Conservation (phyloP, 2,113 vertebrate species). For the Hirundichthys speculiger region DNA sequence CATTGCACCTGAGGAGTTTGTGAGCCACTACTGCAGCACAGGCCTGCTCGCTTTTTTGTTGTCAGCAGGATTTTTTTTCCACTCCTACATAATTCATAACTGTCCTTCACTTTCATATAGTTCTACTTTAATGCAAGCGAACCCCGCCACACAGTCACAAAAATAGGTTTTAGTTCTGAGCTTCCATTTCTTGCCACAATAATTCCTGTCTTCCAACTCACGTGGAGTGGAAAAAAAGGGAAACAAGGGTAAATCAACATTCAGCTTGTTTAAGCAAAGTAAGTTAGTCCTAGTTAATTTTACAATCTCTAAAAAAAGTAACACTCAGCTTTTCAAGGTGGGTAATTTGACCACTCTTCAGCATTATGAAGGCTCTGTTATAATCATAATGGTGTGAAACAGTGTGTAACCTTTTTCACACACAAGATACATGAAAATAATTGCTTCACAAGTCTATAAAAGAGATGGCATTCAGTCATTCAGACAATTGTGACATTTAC, state of each 20-base stretch:
- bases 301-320: neutral
- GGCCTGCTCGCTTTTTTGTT: conserved; percentile 66
- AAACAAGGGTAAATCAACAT: conserved; percentile 30
- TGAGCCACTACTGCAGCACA: conserved; percentile 49
- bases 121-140: conserved; percentile 73
- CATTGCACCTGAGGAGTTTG: conserved; percentile 53
- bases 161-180: conserved; percentile 60
- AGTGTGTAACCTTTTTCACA: neutral
- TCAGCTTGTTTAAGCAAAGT: conserved; percentile 6
- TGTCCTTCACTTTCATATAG: conserved; percentile 78
- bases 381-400: neutral
- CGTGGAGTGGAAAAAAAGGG: conserved; percentile 29
- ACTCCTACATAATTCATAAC: conserved; percentile 77
- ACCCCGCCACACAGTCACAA: conserved; percentile 52
- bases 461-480: neutral
- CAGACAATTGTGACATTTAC: neutral
- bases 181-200: conserved; percentile 41
- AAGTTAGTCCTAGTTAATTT: conserved; percentile 1
- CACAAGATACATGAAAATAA: neutral
- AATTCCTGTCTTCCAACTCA: conserved; percentile 18
- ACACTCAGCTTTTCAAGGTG: neutral
- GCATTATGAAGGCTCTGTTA: neutral
- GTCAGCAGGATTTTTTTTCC: conserved; percentile 65
- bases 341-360: neutral
- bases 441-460: neutral